phyloP scores from a whole-genome alignment of 2,888 invertebrate species.

The Lasioglossum marginatum region DNA sequence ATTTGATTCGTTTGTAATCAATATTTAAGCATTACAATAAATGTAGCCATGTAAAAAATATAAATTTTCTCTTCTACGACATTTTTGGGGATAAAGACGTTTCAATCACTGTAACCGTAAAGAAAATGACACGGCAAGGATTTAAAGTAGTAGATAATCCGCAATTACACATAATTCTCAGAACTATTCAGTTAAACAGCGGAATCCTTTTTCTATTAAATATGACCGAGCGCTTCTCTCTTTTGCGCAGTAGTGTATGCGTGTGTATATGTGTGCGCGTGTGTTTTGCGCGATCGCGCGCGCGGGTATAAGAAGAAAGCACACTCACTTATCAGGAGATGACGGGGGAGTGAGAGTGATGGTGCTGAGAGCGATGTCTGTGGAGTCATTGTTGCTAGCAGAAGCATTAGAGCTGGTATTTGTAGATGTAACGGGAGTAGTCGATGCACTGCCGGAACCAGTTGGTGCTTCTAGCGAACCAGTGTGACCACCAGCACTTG shows the following conservation, averaged over 20 bases:
- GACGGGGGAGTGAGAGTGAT: constrained; percentile 87
- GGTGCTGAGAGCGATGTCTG: constrained; percentile 83
- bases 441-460: constrained; percentile 62
- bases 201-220: too few species aligned
- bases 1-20: too few species aligned
- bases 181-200: too few species aligned
- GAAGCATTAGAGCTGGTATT: constrained; percentile 72
- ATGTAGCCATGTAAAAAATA: too few species aligned
- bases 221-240: too few species aligned
- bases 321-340: constrained; percentile 88
- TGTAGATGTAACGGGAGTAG: constrained; percentile 68
- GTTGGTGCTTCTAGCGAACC: constrained; percentile 63
- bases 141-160: too few species aligned
- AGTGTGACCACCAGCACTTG: constrained; percentile 63
- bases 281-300: constrained; percentile 22
- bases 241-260: not conserved
- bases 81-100: too few species aligned
- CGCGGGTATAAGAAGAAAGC: constrained; percentile 75
- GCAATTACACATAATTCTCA: too few species aligned
- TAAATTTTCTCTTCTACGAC: too few species aligned
- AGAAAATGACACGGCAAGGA: too few species aligned
- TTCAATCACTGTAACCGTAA: too few species aligned
- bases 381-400: constrained; percentile 77
- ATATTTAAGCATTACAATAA: too few species aligned
- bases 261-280: not conserved